phyloP scores from a whole-genome alignment of 1,140 invertebrate genomes.

The Tetramorium parvispinum region DNA sequence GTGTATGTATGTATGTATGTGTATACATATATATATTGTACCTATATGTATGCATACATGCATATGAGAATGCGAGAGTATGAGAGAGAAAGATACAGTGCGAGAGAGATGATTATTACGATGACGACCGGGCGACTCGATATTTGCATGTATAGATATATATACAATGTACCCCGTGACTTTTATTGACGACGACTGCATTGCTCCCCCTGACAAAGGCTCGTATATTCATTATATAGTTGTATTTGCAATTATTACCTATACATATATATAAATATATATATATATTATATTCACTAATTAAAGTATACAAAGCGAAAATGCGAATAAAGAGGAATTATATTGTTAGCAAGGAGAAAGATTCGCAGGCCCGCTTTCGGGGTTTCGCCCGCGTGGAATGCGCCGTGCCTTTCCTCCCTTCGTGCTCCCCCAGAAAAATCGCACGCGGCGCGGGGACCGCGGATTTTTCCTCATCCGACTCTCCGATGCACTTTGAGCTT shows the following conservation, averaged over 20 bases:
- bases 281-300: constrained; percentile 79
- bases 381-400: constrained; percentile 58
- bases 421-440: not conserved
- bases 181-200: constrained; percentile 80
- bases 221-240: constrained; percentile 82
- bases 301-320: constrained; percentile 70
- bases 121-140: constrained; percentile 54
- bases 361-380: constrained; percentile 19
- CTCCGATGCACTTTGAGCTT: not conserved
- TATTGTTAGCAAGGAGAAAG: constrained; percentile 60
- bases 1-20: not conserved
- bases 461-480: constrained; percentile 14
- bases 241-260: constrained; percentile 82
- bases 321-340: constrained; percentile 67
- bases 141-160: constrained; percentile 61
- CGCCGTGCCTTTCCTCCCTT: not conserved
- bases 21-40: too few species aligned
- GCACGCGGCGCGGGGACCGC: not conserved
- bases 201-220: constrained; percentile 81
- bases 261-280: constrained; percentile 64
- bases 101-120: constrained; percentile 28
- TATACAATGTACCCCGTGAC: constrained; percentile 68
- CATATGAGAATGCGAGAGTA: not conserved
- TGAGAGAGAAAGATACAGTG: constrained; percentile 7
- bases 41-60: constrained; percentile 1